Conservation (phyloP, 1,140 invertebrate genomes). For the Aphis gossypii region DNA sequence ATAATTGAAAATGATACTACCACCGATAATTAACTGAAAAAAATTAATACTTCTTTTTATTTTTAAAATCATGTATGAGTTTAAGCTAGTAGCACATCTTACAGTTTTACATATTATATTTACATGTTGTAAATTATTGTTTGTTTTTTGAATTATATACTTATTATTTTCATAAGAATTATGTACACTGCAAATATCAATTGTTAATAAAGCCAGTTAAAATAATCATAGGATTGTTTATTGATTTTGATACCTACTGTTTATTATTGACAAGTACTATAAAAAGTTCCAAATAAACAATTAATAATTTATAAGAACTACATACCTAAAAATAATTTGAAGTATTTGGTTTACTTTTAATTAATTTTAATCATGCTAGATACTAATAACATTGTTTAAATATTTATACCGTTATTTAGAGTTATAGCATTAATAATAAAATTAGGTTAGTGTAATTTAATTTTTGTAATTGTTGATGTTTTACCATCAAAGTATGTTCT, state of each 20-base stretch:
- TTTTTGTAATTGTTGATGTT: not conserved
- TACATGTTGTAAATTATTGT: not conserved
- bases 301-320: not conserved
- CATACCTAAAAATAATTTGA: not conserved
- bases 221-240: not conserved
- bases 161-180: not conserved
- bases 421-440: not conserved
- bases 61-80: not conserved
- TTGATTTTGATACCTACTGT: not conserved
- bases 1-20: not conserved
- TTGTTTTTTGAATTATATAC: not conserved
- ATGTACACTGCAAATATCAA: not conserved
- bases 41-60: not conserved
- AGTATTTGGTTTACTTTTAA: not conserved
- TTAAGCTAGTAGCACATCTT: not conserved
- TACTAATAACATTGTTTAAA: not conserved
- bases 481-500: no score
- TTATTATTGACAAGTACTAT: not conserved
- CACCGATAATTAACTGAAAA: not conserved
- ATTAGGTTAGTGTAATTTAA: not conserved
- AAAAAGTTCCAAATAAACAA: not conserved
- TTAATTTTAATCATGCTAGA: no score
- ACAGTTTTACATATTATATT: not conserved
- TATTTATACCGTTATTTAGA: not conserved
- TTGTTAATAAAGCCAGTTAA: not conserved